Base-by-base conservation (phyloP, 2,888 invertebrate genomes). In the Brachyptera risi region DNA sequence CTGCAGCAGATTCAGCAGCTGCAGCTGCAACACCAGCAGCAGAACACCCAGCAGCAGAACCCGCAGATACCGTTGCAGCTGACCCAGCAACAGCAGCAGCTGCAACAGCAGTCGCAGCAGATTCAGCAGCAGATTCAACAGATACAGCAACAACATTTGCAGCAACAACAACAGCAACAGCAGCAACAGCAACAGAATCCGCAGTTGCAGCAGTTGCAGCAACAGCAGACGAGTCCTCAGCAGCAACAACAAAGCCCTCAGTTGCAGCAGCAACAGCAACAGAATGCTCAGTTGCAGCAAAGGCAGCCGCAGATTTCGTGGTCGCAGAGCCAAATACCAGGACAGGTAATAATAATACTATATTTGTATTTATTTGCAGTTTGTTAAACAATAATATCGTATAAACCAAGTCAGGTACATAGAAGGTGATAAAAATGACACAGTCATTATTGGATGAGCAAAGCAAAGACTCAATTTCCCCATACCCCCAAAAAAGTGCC, bases 241-340 rank as follows among this genome's bases (percentile, higher is more conserved):
- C 73, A 83, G 65, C 76, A 82, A 9, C 73, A 83, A 2, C 82
- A 81, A 68, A n/a, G n/a, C n/a, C n/a, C n/a, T n/a, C n/a, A n/a
- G n/a, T 64, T 68, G 15, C 67, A 65, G 17, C 71, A 71, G 57
- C 71, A 67, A 47, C 71, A 71, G 57, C 71, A 67, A 47, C 68
- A 68, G 59, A 62, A 64, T 49, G 58, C 62, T 65, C 84, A 84
- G 66, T 85, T 84, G 65, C 71, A 71, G 56, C 71, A 71, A 60
- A 70, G 69, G 38, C 70, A 70, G 54, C 68, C 67, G 49, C 70
- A 79, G 65, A 77, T 79, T 0, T 77, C 79, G 61, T 76, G 77
- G n/a, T 76, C 77, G 3, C 79, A 79, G 65, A 78, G 67, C 78
- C 79, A 0, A 68, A 49, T 69, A 67, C 26, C 71, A 70, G 49